A percentile compares a stretch with the other conserved stretches of the same genome.
These are phyloP conservation scores for Xiphias gladius DNA, from an alignment of 2,113 vertebrate species.

Conservation along the genomic window DNA sequence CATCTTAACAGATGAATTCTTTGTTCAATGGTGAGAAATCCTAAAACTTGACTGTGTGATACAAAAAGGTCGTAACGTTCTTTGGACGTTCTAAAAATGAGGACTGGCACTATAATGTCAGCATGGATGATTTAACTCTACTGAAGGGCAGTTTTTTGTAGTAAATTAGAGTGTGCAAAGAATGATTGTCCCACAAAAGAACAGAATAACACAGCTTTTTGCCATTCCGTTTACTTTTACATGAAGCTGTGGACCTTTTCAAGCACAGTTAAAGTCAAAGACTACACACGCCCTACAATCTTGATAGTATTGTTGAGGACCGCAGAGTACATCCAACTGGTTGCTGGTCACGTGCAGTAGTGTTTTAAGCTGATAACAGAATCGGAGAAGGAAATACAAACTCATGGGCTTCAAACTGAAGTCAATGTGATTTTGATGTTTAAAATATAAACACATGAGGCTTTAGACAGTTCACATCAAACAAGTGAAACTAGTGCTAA, in stretches of 20 bases:
- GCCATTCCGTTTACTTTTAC: background rate
- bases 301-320: conserved; percentile 9
- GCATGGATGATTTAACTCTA: background rate
- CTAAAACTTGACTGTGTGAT: conserved; percentile 7
- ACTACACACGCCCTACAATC: conserved; percentile 15
- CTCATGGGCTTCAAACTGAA: background rate
- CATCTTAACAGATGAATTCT: conserved; percentile 41
- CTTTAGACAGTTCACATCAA: background rate
- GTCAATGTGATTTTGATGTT: background rate
- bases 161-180: background rate
- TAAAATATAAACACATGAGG: background rate
- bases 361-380: conserved; percentile 1
- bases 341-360: background rate
- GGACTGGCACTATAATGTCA: background rate
- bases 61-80: conserved; percentile 6
- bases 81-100: conserved; percentile 13
- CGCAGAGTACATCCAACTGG: conserved; percentile 13
- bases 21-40: conserved; percentile 29
- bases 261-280: background rate
- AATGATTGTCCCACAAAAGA: background rate
- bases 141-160: background rate
- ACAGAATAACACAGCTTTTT: background rate
- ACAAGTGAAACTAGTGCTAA: background rate
- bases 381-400: background rate
- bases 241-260: background rate